phyloP scores from a whole-genome alignment of 2,113 vertebrate species.

The Brachypteracias leptosomus region DNA sequence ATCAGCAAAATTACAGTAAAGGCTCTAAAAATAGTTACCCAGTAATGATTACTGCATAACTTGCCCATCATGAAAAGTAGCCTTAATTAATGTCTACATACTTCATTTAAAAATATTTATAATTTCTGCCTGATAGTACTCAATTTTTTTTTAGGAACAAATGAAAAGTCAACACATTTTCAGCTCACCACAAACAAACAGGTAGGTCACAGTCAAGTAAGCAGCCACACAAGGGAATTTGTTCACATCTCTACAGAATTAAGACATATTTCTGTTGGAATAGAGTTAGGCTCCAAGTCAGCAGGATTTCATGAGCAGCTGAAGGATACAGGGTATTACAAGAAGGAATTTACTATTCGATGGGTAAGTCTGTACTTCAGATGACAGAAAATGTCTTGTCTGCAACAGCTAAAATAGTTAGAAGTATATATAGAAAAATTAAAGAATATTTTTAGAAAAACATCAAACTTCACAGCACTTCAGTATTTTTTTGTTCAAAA shows the following conservation, averaged over 20 bases:
- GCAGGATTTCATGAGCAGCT: background rate
- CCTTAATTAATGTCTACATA: background rate
- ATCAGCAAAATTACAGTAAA: background rate
- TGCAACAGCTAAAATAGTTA: background rate
- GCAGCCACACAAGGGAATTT: background rate
- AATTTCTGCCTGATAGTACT: background rate
- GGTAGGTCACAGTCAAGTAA: background rate
- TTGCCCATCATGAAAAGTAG: background rate
- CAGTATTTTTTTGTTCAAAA: background rate
- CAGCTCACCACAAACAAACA: background rate
- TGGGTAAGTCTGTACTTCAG: background rate
- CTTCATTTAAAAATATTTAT: background rate
- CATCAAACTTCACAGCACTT: background rate
- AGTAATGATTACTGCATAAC: background rate
- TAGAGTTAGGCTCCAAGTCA: background rate
- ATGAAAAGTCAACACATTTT: background rate
- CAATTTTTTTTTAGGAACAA: background rate
- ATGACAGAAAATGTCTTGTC: background rate
- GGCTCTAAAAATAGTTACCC: background rate
- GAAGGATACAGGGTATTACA: background rate
- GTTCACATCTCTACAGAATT: background rate
- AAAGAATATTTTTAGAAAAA: background rate
- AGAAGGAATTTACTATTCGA: background rate
- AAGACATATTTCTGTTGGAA: background rate
- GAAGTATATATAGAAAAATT: background rate